phyloP scores from a whole-genome alignment of 2,888 invertebrate genomes.

The Stictocephala bisonia region DNA sequence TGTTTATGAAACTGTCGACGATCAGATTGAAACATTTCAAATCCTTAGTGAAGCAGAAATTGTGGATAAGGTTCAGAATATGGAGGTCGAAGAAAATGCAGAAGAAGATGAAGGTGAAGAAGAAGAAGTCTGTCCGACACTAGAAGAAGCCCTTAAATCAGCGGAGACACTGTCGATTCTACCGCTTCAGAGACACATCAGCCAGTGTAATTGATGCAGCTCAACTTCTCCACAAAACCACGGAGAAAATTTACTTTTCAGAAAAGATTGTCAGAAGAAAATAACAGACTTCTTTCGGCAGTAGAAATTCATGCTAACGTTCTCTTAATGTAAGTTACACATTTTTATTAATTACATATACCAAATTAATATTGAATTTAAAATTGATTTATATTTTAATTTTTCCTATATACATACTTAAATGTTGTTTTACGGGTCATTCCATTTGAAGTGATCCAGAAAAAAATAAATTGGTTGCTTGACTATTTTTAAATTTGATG shows the following conservation, averaged over 20 bases:
- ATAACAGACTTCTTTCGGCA: constrained; percentile 11
- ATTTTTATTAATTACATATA: background rate
- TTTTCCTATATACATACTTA: too few species aligned
- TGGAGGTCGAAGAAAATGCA: constrained; percentile 8
- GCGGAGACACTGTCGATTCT: constrained; percentile 5
- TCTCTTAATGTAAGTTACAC: constrained; percentile 2
- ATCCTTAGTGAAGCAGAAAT: constrained; percentile 18
- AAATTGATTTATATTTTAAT: too few species aligned
- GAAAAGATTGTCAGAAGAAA: constrained; percentile 8
- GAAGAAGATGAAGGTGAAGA: constrained; percentile 16
- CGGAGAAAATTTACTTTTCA: constrained; percentile 22
- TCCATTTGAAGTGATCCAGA: too few species aligned
- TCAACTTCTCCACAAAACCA: constrained; percentile 19
- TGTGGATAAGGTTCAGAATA: constrained; percentile 6
- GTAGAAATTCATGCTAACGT: background rate
- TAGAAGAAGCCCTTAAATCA: constrained; percentile 5
- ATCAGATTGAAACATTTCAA: constrained; percentile 21
- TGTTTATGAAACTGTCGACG: constrained; percentile 4
- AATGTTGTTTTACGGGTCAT: too few species aligned
- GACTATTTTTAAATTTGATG: too few species aligned
- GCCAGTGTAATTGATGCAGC: background rate
- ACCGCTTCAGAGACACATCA: constrained; percentile 20
- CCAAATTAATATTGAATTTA: too few species aligned
- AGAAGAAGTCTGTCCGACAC: background rate
- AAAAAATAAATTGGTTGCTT: too few species aligned